These are phyloP conservation scores for Listronotus bonariensis DNA, from an alignment of 1,140 invertebrate genomes.

Conservation along the genomic window DNA sequence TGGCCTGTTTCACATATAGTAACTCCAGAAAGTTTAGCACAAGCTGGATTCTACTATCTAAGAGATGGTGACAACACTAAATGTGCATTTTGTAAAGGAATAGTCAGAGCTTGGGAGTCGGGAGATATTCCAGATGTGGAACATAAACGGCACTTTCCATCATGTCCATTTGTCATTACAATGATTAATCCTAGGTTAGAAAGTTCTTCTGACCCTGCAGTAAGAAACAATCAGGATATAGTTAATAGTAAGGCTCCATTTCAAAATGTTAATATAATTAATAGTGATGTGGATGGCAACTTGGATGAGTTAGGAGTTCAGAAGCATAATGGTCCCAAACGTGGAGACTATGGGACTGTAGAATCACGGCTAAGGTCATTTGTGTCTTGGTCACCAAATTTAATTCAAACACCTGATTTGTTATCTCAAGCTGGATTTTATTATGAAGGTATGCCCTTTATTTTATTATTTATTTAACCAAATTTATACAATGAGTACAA, in stretches of 20 bases:
- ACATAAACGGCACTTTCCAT: constrained; percentile 72
- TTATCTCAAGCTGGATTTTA: constrained; percentile 79
- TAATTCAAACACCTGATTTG: constrained; percentile 67
- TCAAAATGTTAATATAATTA: constrained; percentile 49
- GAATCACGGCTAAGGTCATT: constrained; percentile 70
- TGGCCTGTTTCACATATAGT: constrained; percentile 69
- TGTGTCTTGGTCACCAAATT: constrained; percentile 64
- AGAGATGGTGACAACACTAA: constrained; percentile 67
- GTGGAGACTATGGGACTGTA: constrained; percentile 65
- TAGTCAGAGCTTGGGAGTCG: constrained; percentile 72
- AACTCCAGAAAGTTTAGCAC: constrained; percentile 71
- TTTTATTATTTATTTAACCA: too few relatives aligned
- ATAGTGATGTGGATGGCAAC: constrained; percentile 49
- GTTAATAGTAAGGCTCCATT: constrained; percentile 25
- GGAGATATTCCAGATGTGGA: constrained; percentile 76
- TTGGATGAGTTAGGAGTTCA: constrained; percentile 67
- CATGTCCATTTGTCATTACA: constrained; percentile 62
- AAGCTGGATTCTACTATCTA: constrained; percentile 83
- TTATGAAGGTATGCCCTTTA: constrained; percentile 65
- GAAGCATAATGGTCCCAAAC: constrained; percentile 64
- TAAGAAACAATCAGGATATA: neutral
- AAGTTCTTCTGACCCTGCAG: neutral
- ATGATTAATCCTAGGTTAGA: constrained; percentile 34
- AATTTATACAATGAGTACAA: too few relatives aligned
- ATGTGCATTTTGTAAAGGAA: constrained; percentile 81